Evolutionary conservation across 2,797 vertebrate genomes (phyloP), one percentile per base, ranked within the genome.

Genomic region (Anguilla marmorata): DNA sequence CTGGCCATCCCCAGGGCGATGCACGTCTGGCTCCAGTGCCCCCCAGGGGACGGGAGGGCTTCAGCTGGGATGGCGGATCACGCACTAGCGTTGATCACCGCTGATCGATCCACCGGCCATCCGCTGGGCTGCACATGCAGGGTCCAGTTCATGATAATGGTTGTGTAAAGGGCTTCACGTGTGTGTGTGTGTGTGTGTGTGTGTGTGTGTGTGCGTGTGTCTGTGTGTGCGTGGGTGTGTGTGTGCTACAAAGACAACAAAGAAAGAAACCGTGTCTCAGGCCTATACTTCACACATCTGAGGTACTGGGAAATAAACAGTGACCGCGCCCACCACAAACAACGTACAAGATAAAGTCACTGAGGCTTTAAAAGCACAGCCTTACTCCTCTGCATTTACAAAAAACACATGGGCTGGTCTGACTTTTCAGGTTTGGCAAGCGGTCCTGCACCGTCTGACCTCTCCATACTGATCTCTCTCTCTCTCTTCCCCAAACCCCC

Each of bases 371-470:
- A 19, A 60, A 16, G 19, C 11, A 60, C 56, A 60, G 0, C 14
- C 58, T 60, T 60, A 16, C 19, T 21, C 19, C 58, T 60, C 3
- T 21, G 16, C 58, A 2, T 60, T 24, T 24, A 60, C 58, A 52
- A 52, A 52, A 8, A 52, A 52, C 14, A 60, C 19, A 60, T 4
- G 58, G 19, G 5, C 19, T 2, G 12, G 27, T 30, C 24, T 66
- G 24, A 58, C 56, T 66, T 24, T 66, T 11, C 74, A 79, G 48
- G 48, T 91, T 90, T 84, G 86, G 84, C 60, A 87, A 88, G 19
- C 82, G 83, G 85, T 87, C 85, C 80, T 60, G 48, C 3, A 63
- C 87, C 85, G 63, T 89, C 86, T 89, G 16, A 79, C 16, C 37
- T 14, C 37, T 45, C 74, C 37, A 79, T 2, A 3, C 30, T 41